Evolutionary conservation across 2,888 invertebrate species (phyloP).

Genomic region (Acanthococcus lagerstroemiae): DNA sequence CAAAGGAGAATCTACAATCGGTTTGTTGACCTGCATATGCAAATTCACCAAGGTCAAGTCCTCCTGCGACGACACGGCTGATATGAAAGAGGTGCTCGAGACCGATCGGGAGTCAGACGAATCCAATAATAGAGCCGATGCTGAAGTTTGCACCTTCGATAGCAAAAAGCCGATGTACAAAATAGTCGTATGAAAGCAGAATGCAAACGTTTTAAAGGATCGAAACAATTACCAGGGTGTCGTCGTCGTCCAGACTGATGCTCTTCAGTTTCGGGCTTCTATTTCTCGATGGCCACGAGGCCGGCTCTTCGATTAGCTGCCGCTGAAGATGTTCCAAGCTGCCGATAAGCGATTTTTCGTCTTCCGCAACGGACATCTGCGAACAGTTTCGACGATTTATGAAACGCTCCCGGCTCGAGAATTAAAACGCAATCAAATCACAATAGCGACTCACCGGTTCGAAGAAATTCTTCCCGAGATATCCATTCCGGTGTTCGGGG

Average conservation of each 20-base stretch:
- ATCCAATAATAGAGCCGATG: slow-evolving; percentile 39
- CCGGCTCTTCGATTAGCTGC: slow-evolving; percentile 18
- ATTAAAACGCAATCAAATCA: background rate
- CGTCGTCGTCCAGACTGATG: slow-evolving; percentile 24
- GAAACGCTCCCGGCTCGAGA: background rate
- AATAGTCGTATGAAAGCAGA: too few species aligned
- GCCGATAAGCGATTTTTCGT: slow-evolving; percentile 27
- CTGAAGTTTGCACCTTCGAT: slow-evolving; percentile 21
- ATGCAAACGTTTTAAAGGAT: too few species aligned
- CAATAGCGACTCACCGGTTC: slow-evolving; percentile 33
- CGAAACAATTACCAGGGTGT: slow-evolving; percentile 18
- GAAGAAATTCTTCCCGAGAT: slow-evolving; percentile 37
- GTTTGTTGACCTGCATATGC: slow-evolving; percentile 84
- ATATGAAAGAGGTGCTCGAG: slow-evolving; percentile 76
- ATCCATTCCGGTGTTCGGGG: slow-evolving; percentile 47
- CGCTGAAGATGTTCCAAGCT: slow-evolving; percentile 18
- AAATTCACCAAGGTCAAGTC: slow-evolving; percentile 84
- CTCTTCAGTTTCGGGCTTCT: slow-evolving; percentile 16
- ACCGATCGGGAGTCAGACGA: slow-evolving; percentile 69
- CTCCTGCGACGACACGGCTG: slow-evolving; percentile 85
- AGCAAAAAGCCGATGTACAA: too few species aligned
- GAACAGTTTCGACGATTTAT: background rate
- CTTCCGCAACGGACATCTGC: slow-evolving; percentile 6
- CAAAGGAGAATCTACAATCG: slow-evolving; percentile 86
- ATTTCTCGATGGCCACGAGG: slow-evolving; percentile 15